Conservation (phyloP, 2,888 invertebrate species). For the Cremastinae sp. region DNA sequence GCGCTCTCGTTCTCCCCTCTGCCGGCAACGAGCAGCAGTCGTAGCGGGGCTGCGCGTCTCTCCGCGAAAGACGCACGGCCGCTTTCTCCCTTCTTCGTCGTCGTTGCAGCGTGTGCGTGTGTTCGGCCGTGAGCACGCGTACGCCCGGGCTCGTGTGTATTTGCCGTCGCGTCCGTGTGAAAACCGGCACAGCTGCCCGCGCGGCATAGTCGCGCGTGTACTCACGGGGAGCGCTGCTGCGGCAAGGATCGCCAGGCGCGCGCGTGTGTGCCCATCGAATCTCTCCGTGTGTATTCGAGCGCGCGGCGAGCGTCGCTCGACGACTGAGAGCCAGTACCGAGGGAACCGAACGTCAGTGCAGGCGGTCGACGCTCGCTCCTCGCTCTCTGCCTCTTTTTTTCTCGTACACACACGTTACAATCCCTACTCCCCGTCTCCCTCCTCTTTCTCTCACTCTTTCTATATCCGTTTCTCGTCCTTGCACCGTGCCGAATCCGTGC, state of each 20-base stretch:
- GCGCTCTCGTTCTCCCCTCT: slow-evolving; percentile 59
- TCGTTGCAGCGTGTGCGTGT: slow-evolving; percentile 19
- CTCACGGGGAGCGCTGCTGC: slow-evolving; percentile 21
- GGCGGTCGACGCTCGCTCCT: slow-evolving; percentile 28
- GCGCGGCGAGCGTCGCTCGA: not conserved
- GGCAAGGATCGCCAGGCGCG: too few relatives aligned
- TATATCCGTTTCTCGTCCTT: not conserved
- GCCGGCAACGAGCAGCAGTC: not conserved
- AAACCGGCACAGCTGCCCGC: slow-evolving; percentile 58
- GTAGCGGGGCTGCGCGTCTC: slow-evolving; percentile 41
- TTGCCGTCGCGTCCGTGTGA: slow-evolving; percentile 46
- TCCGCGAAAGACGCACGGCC: not conserved
- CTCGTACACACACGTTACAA: not conserved
- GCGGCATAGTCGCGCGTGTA: slow-evolving; percentile 19
- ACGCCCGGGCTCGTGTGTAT: slow-evolving; percentile 6
- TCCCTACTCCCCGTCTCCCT: slow-evolving; percentile 2
- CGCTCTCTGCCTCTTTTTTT: slow-evolving; percentile 16
- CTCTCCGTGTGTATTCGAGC: too few relatives aligned
- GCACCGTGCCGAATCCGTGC: slow-evolving; percentile 1
- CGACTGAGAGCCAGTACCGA: slow-evolving; percentile 35
- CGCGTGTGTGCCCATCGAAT: too few relatives aligned
- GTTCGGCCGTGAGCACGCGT: slow-evolving; percentile 29
- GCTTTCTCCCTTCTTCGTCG: slow-evolving; percentile 19
- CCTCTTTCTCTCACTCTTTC: slow-evolving; percentile 3
- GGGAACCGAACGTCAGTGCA: slow-evolving; percentile 40